phyloP scores from a whole-genome alignment of 2,888 invertebrate genomes.

The Ichneumon xanthorius region DNA sequence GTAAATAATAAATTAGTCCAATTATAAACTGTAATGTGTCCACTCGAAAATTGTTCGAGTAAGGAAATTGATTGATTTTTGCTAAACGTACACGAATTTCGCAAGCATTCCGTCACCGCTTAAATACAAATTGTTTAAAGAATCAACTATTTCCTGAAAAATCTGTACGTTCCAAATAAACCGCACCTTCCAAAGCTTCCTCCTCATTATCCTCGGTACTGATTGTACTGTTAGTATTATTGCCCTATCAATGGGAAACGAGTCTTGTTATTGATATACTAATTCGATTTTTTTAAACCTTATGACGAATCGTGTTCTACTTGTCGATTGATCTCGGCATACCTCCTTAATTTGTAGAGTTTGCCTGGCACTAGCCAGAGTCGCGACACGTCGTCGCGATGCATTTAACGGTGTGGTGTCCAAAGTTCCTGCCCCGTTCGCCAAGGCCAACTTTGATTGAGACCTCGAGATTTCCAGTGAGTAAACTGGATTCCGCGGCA shows the following conservation, averaged over 20 bases:
- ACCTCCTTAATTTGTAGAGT: slow-evolving; percentile 75
- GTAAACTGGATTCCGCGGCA: slow-evolving; percentile 87
- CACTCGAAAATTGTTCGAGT: background rate
- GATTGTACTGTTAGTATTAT: slow-evolving; percentile 15
- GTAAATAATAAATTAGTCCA: slow-evolving; percentile 38
- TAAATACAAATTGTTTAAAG: slow-evolving; percentile 85
- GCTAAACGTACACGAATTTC: slow-evolving; percentile 78
- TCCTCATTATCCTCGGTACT: slow-evolving; percentile 87
- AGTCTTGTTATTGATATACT: background rate
- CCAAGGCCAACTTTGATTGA: slow-evolving; percentile 91
- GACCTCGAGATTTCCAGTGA: slow-evolving; percentile 90
- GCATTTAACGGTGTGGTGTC: slow-evolving; percentile 23
- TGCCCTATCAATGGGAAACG: background rate
- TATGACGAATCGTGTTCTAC: background rate
- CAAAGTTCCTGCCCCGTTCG: slow-evolving; percentile 76
- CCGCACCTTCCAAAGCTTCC: slow-evolving; percentile 92
- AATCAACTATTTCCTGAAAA: slow-evolving; percentile 86
- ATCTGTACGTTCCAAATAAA: slow-evolving; percentile 90
- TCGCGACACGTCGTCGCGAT: slow-evolving; percentile 38
- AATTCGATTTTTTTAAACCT: slow-evolving; percentile 4
- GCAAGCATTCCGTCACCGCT: slow-evolving; percentile 82
- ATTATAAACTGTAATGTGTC: background rate
- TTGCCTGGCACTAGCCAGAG: slow-evolving; percentile 72
- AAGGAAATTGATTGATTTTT: background rate
- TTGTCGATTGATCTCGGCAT: background rate